Conservation (phyloP, 1,140 invertebrate species). For the Musca domestica region DNA sequence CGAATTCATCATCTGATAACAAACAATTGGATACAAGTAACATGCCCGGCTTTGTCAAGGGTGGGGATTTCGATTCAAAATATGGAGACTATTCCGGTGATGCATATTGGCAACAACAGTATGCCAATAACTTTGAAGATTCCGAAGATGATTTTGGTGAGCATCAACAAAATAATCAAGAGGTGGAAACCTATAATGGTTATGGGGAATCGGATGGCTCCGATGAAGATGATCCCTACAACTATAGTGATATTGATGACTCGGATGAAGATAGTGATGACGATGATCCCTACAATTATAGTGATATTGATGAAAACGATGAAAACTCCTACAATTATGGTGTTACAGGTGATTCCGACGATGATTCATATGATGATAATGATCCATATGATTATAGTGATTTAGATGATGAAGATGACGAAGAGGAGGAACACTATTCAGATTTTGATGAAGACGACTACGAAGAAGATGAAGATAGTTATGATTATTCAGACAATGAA, state of each 20-base stretch:
- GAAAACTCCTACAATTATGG: too few relatives aligned
- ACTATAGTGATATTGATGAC: not conserved
- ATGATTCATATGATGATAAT: not conserved
- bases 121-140: too few relatives aligned
- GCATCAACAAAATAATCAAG: too few relatives aligned
- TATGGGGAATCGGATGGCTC: not conserved
- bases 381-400: not conserved
- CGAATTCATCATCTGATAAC: not conserved
- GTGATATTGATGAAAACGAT: too few relatives aligned
- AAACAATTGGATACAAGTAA: not conserved
- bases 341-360: too few relatives aligned
- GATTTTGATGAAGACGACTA: slow-evolving; percentile 20
- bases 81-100: too few relatives aligned
- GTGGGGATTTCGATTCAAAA: slow-evolving; percentile 9
- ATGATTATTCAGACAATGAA: slow-evolving; percentile 23
- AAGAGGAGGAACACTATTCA: not conserved
- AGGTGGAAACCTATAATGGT: too few relatives aligned
- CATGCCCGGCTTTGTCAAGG: not conserved
- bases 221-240: not conserved
- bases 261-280: not conserved
- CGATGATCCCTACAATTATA: too few relatives aligned
- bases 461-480: slow-evolving; percentile 20
- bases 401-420: not conserved
- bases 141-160: too few relatives aligned
- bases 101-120: too few relatives aligned